These are phyloP conservation scores for Heliconius himera DNA, from an alignment of 1,140 invertebrate genomes.

Conservation along the genomic window DNA sequence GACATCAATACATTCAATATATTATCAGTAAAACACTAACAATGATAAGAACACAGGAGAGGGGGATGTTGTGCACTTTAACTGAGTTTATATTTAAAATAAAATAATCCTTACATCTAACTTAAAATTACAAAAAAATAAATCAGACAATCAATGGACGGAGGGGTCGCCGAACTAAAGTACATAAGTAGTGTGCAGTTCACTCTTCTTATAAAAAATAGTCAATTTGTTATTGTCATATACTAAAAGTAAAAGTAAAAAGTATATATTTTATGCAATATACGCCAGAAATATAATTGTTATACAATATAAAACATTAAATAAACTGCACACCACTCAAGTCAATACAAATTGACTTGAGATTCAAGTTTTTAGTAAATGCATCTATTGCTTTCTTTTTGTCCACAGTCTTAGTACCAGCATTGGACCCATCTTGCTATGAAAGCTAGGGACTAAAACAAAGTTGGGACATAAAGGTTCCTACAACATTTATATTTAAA, in stretches of 20 bases:
- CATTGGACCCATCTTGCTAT: neutral
- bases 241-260: neutral
- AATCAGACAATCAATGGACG: neutral
- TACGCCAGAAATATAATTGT: neutral
- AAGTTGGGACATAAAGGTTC: neutral
- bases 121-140: neutral
- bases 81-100: neutral
- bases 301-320: neutral
- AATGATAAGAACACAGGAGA: neutral
- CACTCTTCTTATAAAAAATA: neutral
- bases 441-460: neutral
- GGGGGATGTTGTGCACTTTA: neutral
- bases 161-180: neutral
- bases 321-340: neutral
- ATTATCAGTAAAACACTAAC: neutral
- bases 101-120: neutral
- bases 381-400: neutral
- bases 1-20: neutral
- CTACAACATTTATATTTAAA: neutral
- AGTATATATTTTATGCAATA: neutral
- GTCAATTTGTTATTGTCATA: slow-evolving; percentile 1
- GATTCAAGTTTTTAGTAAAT: neutral
- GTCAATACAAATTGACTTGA: neutral
- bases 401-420: neutral
- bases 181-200: neutral